Evolutionary conservation across 2,888 invertebrate genomes (phyloP), one percentile per base, ranked within the genome.

Genomic region (Boloria euphrosyne): DNA sequence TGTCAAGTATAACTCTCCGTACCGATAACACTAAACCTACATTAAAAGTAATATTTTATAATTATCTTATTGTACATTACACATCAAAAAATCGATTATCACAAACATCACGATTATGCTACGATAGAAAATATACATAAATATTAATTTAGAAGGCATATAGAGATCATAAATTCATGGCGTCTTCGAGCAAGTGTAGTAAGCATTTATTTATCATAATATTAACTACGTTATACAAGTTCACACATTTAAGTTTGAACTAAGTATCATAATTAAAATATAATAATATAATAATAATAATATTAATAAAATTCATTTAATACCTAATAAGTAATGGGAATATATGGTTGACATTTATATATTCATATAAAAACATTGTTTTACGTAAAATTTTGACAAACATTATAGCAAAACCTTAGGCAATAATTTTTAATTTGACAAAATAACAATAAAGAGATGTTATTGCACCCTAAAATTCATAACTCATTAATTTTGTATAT

Each of bases 141-240:
- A 69, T 60, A 78, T 83, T 82, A 73, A 74, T 76, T 80, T 85
- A 86, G 80, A 87, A 89, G 86, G 86, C 87, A 83, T 84, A 80
- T 83, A 80, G 89, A 90, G 89, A 90, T 89, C 89, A 88, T 83
- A 77, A 64, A 71, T 72, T 74, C 74, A 71, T 71, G 62, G 71
- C 72, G 73, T 78, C 74, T 74, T 73, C 76, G 75, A 69, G 71
- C 53, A 66, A 66, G 58, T 67, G 61, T 57, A 46, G 44, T 57
- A 57, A 46, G 57, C 57, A 44, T 46, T 46, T 5, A 13, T 13
- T 54, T 55, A 46, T 57, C 16, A 58, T 65, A 49, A 13, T 59
- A 43, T 54, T 49, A 57, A 54, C 55, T 50, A 55, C 22, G 49
- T 55, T 50, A 55, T 50, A 38, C 55, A 55, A 49, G 46, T 46